These are phyloP conservation scores for Thalpophila matura DNA, from an alignment of 2,888 invertebrate species.

Conservation along the genomic window DNA sequence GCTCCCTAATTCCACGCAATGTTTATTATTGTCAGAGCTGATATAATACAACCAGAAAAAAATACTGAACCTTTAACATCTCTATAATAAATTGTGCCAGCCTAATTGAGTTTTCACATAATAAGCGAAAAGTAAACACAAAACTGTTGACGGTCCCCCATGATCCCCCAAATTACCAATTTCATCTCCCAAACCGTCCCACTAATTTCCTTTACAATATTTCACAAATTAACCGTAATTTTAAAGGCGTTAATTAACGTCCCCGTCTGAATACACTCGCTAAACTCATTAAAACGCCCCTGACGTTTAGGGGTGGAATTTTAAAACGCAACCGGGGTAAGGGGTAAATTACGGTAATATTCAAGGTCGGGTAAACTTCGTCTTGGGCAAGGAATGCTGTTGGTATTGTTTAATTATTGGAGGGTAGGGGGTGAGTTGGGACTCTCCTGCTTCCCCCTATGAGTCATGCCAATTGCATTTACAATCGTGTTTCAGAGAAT, in stretches of 20 bases:
- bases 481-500: constrained; percentile 59
- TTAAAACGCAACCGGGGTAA: constrained; percentile 66
- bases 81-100: constrained; percentile 2
- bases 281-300: constrained; percentile 71
- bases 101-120: constrained; percentile 13
- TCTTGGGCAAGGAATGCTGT: constrained; percentile 67
- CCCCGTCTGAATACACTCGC: constrained; percentile 66
- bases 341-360: constrained; percentile 69
- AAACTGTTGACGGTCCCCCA: constrained; percentile 12
- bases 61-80: neutral
- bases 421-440: constrained; percentile 37
- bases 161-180: constrained; percentile 25
- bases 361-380: constrained; percentile 75
- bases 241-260: constrained; percentile 70
- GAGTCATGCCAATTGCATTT: constrained; percentile 72
- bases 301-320: constrained; percentile 73
- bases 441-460: constrained; percentile 45
- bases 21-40: neutral
- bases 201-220: constrained; percentile 59
- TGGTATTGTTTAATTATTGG: constrained; percentile 75
- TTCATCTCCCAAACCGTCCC: constrained; percentile 33
- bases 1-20: neutral
- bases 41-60: constrained; percentile 10
- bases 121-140: neutral
- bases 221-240: constrained; percentile 67